Percentiles rank a stretch among this genome's conserved stretches.
Conservation (phyloP, 2,113 vertebrate species). For the Murina feae region DNA sequence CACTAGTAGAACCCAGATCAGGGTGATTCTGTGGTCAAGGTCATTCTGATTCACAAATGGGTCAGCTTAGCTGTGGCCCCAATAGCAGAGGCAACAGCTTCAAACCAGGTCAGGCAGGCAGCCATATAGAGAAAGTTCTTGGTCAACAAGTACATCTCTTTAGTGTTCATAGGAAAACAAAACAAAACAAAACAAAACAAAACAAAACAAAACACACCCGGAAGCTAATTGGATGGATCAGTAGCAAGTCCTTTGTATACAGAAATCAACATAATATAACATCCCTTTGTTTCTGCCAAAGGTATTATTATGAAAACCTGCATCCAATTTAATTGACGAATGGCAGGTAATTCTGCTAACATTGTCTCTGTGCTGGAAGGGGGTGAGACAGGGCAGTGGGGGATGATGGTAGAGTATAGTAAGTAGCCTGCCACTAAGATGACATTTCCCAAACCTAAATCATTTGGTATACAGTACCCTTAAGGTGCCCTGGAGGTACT, state of each 20-base stretch:
- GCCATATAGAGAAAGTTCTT: not conserved
- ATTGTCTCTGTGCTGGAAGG: not conserved
- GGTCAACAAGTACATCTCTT: slow-evolving; percentile 29
- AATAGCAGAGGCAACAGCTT: not conserved
- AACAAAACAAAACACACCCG: not conserved
- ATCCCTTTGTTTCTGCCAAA: slow-evolving; percentile 44
- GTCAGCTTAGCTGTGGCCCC: slow-evolving; percentile 13
- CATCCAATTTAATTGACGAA: slow-evolving; percentile 9
- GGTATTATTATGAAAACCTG: not conserved
- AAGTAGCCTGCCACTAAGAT: slow-evolving; percentile 16
- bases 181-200: not conserved
- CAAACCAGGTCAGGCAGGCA: slow-evolving; percentile 9
- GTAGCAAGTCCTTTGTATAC: slow-evolving; percentile 12
- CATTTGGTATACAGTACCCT: slow-evolving; percentile 8
- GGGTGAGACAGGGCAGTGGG: not conserved
- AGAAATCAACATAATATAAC: slow-evolving; percentile 36
- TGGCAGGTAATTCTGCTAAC: slow-evolving; percentile 20
- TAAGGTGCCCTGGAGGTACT: slow-evolving; percentile 56
- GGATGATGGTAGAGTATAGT: not conserved
- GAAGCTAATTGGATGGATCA: not conserved
- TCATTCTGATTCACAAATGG: slow-evolving; percentile 28
- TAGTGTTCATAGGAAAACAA: not conserved
- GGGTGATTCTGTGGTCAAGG: not conserved
- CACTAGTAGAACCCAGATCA: not conserved
- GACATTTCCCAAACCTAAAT: slow-evolving; percentile 46